Base-by-base conservation (phyloP, 2,888 invertebrate genomes). In the Meloe dianella region DNA sequence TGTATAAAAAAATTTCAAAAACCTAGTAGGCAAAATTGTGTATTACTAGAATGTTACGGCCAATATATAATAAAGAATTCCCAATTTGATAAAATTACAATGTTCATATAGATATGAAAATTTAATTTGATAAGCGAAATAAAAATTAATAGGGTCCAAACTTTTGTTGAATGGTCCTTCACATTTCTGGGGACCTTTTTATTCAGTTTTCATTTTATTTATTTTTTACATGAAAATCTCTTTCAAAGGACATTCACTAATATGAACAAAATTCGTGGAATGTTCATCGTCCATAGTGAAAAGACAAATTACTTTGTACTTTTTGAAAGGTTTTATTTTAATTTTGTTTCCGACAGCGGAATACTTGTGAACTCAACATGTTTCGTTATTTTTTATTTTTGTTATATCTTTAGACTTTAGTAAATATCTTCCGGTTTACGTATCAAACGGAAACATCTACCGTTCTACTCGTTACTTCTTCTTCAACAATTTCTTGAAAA, bases 261-360 rank as follows among this genome's bases (percentile, higher is more conserved):
- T 17, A 54, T 24, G 24, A 54, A 54, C 54, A 22, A 24, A 22
- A 22, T 47, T 8, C 20, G 20, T 47, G 47, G 47, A 47, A 54
- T 54, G 24, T 24, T 24, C 24, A 54, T 54, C 2, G 54, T 54
- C 24, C 24, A 24, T 5, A 54, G 4, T 54, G 14, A 14, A 54
- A 24, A 54, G 54, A 54, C 12, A 54, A 54, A 54, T 54, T 54
- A 54, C 54, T 54, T 24, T 54, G 54, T 54, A 54, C 54, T 24
- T 54, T 54, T 54, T 24, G 4, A 22, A n/a, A 54, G 20, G 54
- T 54, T 54, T 54, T 54, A 54, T 54, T 54, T 54, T 54, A 24
- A 54, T 54, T 24, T 54, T 54, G 54, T 54, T 24, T 54, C 1
- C 47, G 20, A 8, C 20, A 14, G 14, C 35, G 35, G 35, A 35